phyloP scores from a whole-genome alignment of 2,113 vertebrate genomes.

The Plecotus auritus region DNA sequence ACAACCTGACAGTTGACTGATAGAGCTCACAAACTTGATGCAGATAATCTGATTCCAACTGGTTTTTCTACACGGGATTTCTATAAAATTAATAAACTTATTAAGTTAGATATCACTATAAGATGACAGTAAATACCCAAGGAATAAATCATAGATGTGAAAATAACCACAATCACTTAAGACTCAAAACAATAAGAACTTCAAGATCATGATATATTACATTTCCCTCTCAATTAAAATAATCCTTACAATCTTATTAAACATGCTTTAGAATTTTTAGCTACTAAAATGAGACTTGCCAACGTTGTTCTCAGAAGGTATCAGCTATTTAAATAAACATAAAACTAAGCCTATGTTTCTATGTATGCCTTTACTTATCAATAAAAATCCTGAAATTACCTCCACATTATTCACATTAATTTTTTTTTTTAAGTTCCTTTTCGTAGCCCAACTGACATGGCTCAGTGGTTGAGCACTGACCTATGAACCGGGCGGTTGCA shows the following conservation, averaged over 20 bases:
- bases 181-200: not conserved
- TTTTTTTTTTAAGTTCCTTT: not conserved
- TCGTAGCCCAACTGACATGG: not conserved
- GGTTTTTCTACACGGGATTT: not conserved
- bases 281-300: not conserved
- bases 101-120: not conserved
- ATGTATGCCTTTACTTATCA: not conserved
- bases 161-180: not conserved
- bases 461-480: not conserved
- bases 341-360: not conserved
- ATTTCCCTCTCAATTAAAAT: not conserved
- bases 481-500: not conserved
- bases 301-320: not conserved
- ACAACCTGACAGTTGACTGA: not conserved
- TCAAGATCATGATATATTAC: not conserved
- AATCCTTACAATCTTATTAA: not conserved
- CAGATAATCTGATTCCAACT: not conserved
- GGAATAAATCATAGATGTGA: not conserved
- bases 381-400: slow-evolving; percentile 9
- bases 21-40: not conserved
- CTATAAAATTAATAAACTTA: not conserved
- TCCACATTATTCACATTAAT: not conserved
- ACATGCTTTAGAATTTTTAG: not conserved
- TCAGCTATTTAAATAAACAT: slow-evolving; percentile 9
- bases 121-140: not conserved